Percentiles rank a stretch among this genome's conserved stretches.
Conservation (phyloP, 2,797 vertebrate species). For the Decapterus maruadsi region DNA sequence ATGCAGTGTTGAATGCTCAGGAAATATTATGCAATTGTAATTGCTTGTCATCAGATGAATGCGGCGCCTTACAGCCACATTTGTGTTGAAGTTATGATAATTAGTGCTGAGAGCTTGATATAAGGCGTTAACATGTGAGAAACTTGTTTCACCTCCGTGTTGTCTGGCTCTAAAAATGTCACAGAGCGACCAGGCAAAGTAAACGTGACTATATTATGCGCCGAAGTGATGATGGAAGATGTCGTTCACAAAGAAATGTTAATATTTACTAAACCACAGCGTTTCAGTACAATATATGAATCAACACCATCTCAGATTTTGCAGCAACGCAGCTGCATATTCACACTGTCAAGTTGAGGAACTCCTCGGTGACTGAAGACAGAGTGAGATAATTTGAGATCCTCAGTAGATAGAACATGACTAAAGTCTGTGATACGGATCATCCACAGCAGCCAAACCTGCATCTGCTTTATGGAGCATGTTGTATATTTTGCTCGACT, state of each 20-base stretch:
- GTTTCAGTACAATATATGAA: not conserved
- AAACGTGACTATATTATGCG: not conserved
- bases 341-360: not conserved
- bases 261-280: not conserved
- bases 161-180: not conserved
- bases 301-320: not conserved
- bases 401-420: not conserved
- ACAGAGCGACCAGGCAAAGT: not conserved
- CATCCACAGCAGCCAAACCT: conserved; percentile 3
- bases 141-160: not conserved
- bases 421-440: conserved; percentile 23
- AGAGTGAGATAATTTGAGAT: not conserved
- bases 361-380: not conserved
- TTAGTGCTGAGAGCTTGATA: not conserved
- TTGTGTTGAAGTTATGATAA: not conserved
- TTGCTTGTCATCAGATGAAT: not conserved
- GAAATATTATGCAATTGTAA: not conserved
- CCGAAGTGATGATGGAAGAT: not conserved
- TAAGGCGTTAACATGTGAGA: not conserved
- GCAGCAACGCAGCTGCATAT: not conserved
- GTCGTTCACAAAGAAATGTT: not conserved
- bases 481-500: conserved; percentile 14
- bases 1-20: not conserved
- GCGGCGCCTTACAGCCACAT: not conserved
- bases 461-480: conserved; percentile 7